Percentiles rank a stretch among this genome's conserved stretches.
These are phyloP conservation scores for Microcebus griseorufus DNA, from an alignment of 2,113 vertebrate genomes.

Conservation along the genomic window DNA sequence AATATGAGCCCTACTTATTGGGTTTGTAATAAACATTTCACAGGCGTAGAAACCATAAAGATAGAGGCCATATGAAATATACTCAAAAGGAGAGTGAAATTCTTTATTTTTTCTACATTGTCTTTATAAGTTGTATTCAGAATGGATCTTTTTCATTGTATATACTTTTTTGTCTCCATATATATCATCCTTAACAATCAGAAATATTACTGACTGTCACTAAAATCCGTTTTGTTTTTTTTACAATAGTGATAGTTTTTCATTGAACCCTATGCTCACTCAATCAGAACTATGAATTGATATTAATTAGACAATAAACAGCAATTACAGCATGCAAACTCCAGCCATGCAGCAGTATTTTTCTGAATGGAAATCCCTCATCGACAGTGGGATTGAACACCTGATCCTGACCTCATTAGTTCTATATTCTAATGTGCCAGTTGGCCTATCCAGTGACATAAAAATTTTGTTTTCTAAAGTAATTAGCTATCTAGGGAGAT, in stretches of 20 bases:
- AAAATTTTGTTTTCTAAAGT: not conserved
- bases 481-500: not conserved
- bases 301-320: not conserved
- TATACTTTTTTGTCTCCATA: not conserved
- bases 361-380: not conserved
- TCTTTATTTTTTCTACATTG: not conserved
- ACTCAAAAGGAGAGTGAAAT: not conserved
- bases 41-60: not conserved
- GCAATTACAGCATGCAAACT: not conserved
- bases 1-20: not conserved
- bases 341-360: not conserved
- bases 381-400: not conserved
- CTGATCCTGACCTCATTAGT: not conserved
- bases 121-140: conserved; percentile 27
- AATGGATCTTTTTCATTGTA: not conserved
- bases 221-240: not conserved
- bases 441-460: not conserved
- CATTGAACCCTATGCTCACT: not conserved
- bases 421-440: not conserved
- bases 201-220: not conserved
- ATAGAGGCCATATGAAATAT: not conserved
- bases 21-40: not conserved
- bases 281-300: not conserved
- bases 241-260: not conserved
- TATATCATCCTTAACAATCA: not conserved